Evolutionary conservation across 2,113 vertebrate genomes (phyloP), one percentile per base, ranked within the genome.

Genomic region (Pedetes capensis): DNA sequence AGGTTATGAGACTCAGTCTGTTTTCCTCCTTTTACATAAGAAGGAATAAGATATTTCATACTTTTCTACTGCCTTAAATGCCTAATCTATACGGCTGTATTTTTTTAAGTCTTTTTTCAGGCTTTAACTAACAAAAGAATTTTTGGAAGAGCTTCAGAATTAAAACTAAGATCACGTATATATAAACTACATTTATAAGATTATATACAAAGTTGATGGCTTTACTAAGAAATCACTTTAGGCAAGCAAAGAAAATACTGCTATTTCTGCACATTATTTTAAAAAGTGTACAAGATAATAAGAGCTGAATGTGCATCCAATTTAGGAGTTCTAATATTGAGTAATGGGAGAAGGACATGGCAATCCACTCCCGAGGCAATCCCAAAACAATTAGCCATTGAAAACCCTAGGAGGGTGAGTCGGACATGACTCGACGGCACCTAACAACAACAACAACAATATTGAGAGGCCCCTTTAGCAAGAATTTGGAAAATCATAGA

Each of bases 61-160:
- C 34, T 81, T 83, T 37, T 57, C 12, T 87, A 29, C 13, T 71
- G 22, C 75, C 64, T 97, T 85, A 82, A 72, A 57, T 92, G 37
- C 3, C 18, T 51, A 39, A 88, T 47, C 78, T 96, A 0, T 72
- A 64, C 76, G 11, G 71, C 64, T 55, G 8, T 85, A 74, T 92
- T 63, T 47, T 37, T 63, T 87, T 84, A 87, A 23, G 22, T 80
- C n/a, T 75, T 85, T 37, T 85, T 68, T 80, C 59, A 80, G n/a
- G 39, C 39, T 75, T 88, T 90, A 80, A 96, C 75, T 91, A 89
- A 64, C 66, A 71, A 72, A 92, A 85, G 22, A 76, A 82, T n/a
- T 85, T 90, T 87, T 74, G 72, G 22, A 94, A 93, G 34, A 75
- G n/a, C 44, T 94, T 71, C 57, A 68, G 79, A 87, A 87, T 82